These are phyloP conservation scores for Bos javanicus DNA, from an alignment of 2,113 vertebrate species.

Conservation along the genomic window DNA sequence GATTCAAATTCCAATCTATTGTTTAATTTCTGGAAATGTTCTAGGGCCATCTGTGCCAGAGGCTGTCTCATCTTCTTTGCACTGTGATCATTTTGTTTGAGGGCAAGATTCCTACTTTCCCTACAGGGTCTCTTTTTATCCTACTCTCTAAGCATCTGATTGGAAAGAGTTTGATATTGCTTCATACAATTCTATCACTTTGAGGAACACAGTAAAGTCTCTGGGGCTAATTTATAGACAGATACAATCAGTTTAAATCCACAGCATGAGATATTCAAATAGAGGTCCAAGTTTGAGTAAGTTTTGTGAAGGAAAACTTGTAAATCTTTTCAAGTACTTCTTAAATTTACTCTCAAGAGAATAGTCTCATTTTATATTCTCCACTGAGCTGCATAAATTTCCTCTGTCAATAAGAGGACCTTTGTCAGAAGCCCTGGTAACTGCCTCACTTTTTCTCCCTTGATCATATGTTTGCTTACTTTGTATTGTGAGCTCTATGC, in stretches of 20 bases:
- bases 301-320: not conserved
- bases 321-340: conserved; percentile 1
- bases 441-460: not conserved
- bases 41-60: not conserved
- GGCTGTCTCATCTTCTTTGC: not conserved
- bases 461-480: conserved; percentile 13
- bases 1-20: not conserved
- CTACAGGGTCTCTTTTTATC: not conserved
- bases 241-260: not conserved
- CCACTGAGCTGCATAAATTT: not conserved
- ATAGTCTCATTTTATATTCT: conserved; percentile 43
- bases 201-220: not conserved
- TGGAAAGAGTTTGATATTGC: not conserved
- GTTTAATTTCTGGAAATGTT: not conserved
- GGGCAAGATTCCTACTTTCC: not conserved
- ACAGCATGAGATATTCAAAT: not conserved
- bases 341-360: conserved; percentile 27
- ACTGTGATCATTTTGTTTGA: not conserved
- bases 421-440: not conserved
- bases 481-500: not conserved
- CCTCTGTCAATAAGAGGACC: not conserved
- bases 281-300: not conserved
- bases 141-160: not conserved
- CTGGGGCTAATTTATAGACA: not conserved
- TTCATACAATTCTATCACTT: not conserved